Evolutionary conservation across 1,140 invertebrate species (phyloP).

Genomic region (Apis laboriosa): DNA sequence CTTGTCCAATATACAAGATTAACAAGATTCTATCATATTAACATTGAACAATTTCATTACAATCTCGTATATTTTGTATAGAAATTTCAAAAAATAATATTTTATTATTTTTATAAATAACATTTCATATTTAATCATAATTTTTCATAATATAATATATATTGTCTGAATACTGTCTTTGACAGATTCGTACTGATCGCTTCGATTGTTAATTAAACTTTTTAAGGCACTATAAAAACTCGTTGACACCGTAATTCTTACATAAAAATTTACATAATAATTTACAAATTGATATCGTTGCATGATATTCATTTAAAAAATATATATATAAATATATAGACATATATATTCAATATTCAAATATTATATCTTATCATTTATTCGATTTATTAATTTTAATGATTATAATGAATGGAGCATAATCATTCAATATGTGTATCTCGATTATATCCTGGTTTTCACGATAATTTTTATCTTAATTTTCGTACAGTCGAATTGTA

Average conservation of each 20-base stretch:
- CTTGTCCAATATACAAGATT: constrained; percentile 33
- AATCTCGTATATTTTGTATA: neutral
- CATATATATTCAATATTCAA: neutral
- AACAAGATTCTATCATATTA: neutral
- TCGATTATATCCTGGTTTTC: neutral
- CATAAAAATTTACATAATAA: constrained; percentile 2
- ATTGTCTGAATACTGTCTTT: neutral
- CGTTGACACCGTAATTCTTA: neutral
- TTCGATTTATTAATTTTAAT: neutral
- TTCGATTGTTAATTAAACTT: constrained; percentile 26
- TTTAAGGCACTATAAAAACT: constrained; percentile 29
- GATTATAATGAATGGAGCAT: neutral
- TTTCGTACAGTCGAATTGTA: neutral
- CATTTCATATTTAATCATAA: neutral
- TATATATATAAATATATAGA: neutral
- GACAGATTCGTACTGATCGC: neutral
- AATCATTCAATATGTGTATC: neutral
- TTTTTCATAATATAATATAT: neutral
- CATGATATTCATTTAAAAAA: neutral
- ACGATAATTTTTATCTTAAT: neutral
- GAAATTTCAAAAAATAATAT: neutral
- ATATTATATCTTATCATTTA: neutral
- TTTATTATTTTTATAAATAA: neutral
- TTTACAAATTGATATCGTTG: constrained; percentile 25
- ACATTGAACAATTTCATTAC: constrained; percentile 21